Evolutionary conservation across 2,888 invertebrate genomes (phyloP).

Genomic region (Ectropis crepuscularia): DNA sequence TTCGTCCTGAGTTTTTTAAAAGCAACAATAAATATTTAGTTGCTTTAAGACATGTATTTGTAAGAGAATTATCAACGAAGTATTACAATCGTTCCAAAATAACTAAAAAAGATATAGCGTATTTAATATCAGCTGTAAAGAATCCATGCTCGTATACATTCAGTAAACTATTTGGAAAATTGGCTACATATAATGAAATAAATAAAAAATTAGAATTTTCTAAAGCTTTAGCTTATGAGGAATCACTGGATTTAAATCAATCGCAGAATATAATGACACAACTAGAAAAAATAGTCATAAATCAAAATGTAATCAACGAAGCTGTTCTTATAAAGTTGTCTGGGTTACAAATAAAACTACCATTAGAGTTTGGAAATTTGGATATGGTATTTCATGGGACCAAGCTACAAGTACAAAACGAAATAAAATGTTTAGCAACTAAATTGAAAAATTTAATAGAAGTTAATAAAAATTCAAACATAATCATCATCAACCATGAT

Average conservation of each 20-base stretch:
- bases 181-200: constrained; percentile 37
- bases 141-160: constrained; percentile 42
- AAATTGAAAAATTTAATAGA: constrained; percentile 32
- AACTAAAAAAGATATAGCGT: constrained; percentile 34
- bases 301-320: constrained; percentile 38
- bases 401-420: constrained; percentile 23
- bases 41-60: constrained; percentile 45
- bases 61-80: constrained; percentile 39
- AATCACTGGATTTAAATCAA: constrained; percentile 15
- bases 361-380: constrained; percentile 49
- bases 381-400: constrained; percentile 43
- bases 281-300: constrained; percentile 43
- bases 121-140: constrained; percentile 33
- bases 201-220: constrained; percentile 33
- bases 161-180: constrained; percentile 47
- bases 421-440: constrained; percentile 32
- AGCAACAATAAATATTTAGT: constrained; percentile 38
- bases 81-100: constrained; percentile 36
- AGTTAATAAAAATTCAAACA: constrained; percentile 18
- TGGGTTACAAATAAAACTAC: constrained; percentile 43
- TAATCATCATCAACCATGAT: constrained; percentile 42
- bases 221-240: constrained; percentile 23
- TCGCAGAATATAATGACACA: constrained; percentile 32
- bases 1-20: constrained; percentile 48
- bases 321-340: constrained; percentile 44